Conservation (phyloP, 2,113 vertebrate genomes). For the Pluvianellus socialis region DNA sequence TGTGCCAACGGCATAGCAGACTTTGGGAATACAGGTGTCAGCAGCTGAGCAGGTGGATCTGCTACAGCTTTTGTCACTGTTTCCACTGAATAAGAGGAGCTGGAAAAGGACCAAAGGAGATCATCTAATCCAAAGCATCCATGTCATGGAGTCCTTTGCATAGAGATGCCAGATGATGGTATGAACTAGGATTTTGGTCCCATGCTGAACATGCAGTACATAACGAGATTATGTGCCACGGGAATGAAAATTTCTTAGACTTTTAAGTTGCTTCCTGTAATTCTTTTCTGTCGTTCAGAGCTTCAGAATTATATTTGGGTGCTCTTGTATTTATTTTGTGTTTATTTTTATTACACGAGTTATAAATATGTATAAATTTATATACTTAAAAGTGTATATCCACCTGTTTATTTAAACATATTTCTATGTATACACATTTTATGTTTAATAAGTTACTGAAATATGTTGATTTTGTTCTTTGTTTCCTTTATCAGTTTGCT, state of each 20-base stretch:
- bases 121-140: neutral
- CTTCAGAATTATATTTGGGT: neutral
- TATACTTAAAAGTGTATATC: neutral
- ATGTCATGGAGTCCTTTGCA: neutral
- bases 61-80: neutral
- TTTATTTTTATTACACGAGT: neutral
- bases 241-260: neutral
- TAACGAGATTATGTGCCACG: neutral
- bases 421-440: neutral
- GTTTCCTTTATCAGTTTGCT: conserved; percentile 73
- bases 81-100: neutral
- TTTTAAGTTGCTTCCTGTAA: neutral
- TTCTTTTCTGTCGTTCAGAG: neutral
- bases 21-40: neutral
- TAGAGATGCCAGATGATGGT: neutral
- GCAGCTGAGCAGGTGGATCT: neutral
- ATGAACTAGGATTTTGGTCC: neutral
- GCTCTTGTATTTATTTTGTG: neutral
- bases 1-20: neutral
- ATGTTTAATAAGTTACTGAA: neutral
- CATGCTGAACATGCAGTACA: neutral
- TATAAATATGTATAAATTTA: neutral
- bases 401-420: neutral
- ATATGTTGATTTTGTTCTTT: neutral
- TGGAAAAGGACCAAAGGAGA: neutral